Evolutionary conservation across 2,888 invertebrate species (phyloP).

Genomic region (Monopis laevigella): DNA sequence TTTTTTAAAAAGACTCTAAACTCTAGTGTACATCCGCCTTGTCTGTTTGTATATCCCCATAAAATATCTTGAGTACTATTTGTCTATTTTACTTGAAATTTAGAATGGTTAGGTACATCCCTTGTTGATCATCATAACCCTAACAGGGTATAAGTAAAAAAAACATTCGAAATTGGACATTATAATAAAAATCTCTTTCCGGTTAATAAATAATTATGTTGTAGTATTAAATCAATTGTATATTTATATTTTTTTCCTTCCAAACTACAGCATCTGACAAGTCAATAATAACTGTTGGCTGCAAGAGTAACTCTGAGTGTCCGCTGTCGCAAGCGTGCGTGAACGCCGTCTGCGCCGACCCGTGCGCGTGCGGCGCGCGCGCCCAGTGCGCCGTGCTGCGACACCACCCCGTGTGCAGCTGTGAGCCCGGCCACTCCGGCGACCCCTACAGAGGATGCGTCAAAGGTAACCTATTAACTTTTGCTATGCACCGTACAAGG

Average conservation of each 20-base stretch:
- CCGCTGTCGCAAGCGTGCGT: conserved; percentile 84
- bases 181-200: too few relatives aligned
- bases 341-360: conserved; percentile 80
- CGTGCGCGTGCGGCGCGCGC: conserved; percentile 86
- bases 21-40: too few relatives aligned
- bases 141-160: neutral
- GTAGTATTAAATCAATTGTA: conserved; percentile 6
- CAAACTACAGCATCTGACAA: conserved; percentile 66
- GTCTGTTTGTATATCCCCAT: too few relatives aligned
- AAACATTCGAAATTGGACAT: too few relatives aligned
- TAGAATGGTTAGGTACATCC: too few relatives aligned
- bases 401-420: conserved; percentile 88
- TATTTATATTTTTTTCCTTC: conserved; percentile 23
- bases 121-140: too few relatives aligned
- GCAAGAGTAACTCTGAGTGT: conserved; percentile 83
- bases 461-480: conserved; percentile 62
- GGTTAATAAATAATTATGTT: neutral
- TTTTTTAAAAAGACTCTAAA: too few relatives aligned
- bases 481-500: too few relatives aligned
- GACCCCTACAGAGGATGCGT: conserved; percentile 85
- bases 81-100: too few relatives aligned
- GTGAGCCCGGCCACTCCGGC: conserved; percentile 83
- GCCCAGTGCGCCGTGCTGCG: conserved; percentile 83
- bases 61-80: too few relatives aligned
- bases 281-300: conserved; percentile 70